Evolutionary conservation across 2,113 vertebrate species (phyloP).

Genomic region (Crypturellus undulatus): DNA sequence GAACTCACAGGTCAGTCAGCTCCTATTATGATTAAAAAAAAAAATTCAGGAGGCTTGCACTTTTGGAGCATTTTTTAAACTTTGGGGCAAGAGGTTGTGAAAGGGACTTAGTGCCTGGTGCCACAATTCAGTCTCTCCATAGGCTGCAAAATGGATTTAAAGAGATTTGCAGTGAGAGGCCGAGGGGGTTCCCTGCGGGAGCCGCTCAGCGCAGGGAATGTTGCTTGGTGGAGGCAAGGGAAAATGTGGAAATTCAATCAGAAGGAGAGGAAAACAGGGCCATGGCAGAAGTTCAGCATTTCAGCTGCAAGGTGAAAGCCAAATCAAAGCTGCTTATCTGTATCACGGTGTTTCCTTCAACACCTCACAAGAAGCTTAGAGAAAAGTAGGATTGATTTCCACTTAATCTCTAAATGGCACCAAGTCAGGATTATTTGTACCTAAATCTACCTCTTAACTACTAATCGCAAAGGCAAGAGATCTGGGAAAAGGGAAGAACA

Average conservation of each 20-base stretch:
- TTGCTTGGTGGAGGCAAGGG: background rate
- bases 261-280: background rate
- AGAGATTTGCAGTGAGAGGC: background rate
- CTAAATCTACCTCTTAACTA: slow-evolving; percentile 22
- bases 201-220: background rate
- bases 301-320: slow-evolving; percentile 28
- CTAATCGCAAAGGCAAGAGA: background rate
- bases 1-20: background rate
- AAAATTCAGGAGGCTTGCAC: background rate
- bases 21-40: accelerated
- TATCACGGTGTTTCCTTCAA: slow-evolving; percentile 31
- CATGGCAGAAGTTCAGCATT: background rate
- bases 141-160: background rate
- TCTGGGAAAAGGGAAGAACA: background rate
- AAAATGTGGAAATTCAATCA: background rate
- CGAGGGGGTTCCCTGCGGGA: accelerated
- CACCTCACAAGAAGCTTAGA: slow-evolving; percentile 36
- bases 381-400: slow-evolving; percentile 28
- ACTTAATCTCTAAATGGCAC: slow-evolving; percentile 22
- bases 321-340: background rate
- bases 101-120: background rate
- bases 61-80: background rate
- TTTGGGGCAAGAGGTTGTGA: background rate
- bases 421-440: slow-evolving; percentile 35
- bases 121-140: background rate